Percentiles rank a stretch among this genome's conserved stretches.
Conservation (phyloP, 2,797 vertebrate species). For the Pangasius krempfi region DNA sequence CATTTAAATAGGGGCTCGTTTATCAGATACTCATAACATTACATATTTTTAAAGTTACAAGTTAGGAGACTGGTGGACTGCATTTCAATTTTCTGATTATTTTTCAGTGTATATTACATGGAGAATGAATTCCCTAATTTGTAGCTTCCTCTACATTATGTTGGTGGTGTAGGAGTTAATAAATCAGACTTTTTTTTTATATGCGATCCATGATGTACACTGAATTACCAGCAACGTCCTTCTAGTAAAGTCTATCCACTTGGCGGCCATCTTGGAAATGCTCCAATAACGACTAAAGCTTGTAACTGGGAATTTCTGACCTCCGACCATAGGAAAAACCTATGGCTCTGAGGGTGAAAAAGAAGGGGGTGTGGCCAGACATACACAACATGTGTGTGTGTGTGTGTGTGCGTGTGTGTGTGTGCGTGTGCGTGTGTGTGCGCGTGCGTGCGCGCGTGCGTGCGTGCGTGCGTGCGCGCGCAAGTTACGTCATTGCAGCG, state of each 20-base stretch:
- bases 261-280: not conserved
- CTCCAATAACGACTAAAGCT: not conserved
- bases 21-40: not conserved
- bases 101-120: not conserved
- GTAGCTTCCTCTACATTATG: not conserved
- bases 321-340: too few species aligned
- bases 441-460: too few species aligned
- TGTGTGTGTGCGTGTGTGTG: too few species aligned
- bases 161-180: not conserved
- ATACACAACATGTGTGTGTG: too few species aligned
- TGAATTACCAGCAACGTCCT: not conserved
- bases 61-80: not conserved
- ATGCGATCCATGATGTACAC: not conserved
- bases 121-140: not conserved
- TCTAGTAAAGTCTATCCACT: not conserved
- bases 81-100: not conserved
- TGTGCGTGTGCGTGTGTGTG: too few species aligned
- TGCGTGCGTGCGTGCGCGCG: too few species aligned
- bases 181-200: not conserved
- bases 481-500: too few species aligned
- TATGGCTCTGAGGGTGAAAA: too few species aligned
- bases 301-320: too few species aligned
- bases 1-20: not conserved
- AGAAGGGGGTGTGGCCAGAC: too few species aligned
- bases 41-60: not conserved